Evolutionary conservation across 2,797 vertebrate species (phyloP), one percentile per base, ranked within the genome.

Genomic region (Phataginus tetradactyla): DNA sequence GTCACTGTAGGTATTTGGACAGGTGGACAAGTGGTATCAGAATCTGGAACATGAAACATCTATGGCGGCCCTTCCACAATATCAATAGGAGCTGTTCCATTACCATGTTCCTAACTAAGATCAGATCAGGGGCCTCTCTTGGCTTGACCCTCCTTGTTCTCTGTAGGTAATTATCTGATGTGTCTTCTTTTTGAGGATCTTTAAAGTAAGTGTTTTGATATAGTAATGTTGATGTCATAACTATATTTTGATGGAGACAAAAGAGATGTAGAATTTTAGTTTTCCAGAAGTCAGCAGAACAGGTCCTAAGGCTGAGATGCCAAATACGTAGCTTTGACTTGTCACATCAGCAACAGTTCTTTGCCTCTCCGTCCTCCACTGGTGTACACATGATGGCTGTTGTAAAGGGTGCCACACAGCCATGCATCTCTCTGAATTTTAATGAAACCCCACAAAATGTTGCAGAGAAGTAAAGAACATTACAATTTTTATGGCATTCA

Each of bases 401-500:
- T 37, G 25, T 72, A 74, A 29, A 0, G 7, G 20, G 32, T 4
- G 25, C 23, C 2, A 11, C 18, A 4, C 7, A 5, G 27, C 20
- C 20, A 3, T 4, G 64, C 4, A 0, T n/a, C 51, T 57, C 87
- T 88, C 85, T 83, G 63, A 86, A 87, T 86, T 90, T 90, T 92
- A 72, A 83, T 83, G 90, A 84, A 80, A 61, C 75, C 45, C 39
- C 32, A 72, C 79, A 72, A 86, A 77, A 59, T 53, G 15, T 53
- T 85, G 42, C 79, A 81, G 23, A 59, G 51, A 74, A 66, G 72
- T 34, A 93, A 86, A 86, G 77, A 63, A 74, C 37, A 81, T 74
- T 61, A 49, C 15, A 37, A 39, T 63, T 94, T 94, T 78, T 95
- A 92, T 83, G 32, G 39, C 10, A 77, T 94, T 91, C 81, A 34